Evolutionary conservation across 2,888 invertebrate species (phyloP).

Genomic region (Calliphora vomitoria): DNA sequence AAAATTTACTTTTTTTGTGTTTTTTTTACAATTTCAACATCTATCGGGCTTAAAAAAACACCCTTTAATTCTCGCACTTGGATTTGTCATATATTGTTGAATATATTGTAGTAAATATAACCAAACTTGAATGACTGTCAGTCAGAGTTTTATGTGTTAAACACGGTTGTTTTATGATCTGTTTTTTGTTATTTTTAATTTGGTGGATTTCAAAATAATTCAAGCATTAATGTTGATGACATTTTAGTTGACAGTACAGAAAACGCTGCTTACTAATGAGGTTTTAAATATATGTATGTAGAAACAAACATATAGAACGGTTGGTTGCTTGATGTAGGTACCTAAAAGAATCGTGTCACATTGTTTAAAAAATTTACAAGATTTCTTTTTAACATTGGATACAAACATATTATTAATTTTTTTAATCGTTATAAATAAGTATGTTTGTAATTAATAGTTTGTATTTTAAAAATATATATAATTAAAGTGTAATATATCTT

Average conservation of each 20-base stretch:
- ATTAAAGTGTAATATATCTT: too few species aligned
- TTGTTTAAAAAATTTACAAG: conserved; percentile 5
- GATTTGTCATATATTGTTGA: background rate
- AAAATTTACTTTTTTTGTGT: too few species aligned
- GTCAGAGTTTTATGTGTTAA: conserved; percentile 12
- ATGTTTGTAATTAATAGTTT: too few species aligned
- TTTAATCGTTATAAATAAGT: too few species aligned
- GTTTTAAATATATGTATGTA: conserved; percentile 28
- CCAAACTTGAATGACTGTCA: background rate
- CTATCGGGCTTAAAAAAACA: too few species aligned
- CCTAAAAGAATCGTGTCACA: conserved; percentile 4
- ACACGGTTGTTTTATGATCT: conserved; percentile 41
- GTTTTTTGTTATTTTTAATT: background rate
- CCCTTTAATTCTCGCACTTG: background rate
- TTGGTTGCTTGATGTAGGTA: background rate
- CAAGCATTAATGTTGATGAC: conserved; percentile 59
- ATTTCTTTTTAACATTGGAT: background rate
- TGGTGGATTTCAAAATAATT: conserved; percentile 59
- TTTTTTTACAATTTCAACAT: too few species aligned
- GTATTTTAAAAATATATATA: too few species aligned
- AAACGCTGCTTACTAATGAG: conserved; percentile 16
- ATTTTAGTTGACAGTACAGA: conserved; percentile 40
- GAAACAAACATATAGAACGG: background rate
- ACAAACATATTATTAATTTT: conserved; percentile 8
- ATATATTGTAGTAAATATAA: background rate